Evolutionary conservation across 64 coral and sea anemone species (phyloP).

Genomic region (Anthopleura sola): DNA sequence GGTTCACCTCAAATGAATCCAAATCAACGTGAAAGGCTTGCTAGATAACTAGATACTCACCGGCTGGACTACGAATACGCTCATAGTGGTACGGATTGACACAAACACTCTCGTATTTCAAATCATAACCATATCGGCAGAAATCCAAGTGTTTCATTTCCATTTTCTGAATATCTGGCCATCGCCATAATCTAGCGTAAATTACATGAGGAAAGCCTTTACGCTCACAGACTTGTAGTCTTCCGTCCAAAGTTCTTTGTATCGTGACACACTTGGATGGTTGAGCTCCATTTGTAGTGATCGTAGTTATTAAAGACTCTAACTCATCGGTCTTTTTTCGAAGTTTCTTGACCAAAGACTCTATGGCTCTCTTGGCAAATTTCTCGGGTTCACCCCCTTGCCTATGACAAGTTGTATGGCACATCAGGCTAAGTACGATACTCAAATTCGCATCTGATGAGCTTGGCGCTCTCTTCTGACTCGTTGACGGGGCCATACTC

Average conservation of each 20-base stretch:
- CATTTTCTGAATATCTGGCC: constrained; percentile 98
- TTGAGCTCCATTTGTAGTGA: constrained; percentile 90
- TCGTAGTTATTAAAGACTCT: constrained; percentile 84
- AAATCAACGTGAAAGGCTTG: constrained; percentile 5
- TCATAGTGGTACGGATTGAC: constrained; percentile 97
- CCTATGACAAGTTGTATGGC: constrained; percentile 97
- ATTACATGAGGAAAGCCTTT: constrained; percentile 98
- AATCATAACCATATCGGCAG: constrained; percentile 93
- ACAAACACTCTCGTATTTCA: constrained; percentile 95
- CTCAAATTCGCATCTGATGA: constrained; percentile 97
- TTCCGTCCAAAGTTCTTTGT: constrained; percentile 92
- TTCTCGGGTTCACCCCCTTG: constrained; percentile 98
- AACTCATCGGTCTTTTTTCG: constrained; percentile 94
- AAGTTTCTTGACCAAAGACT: constrained; percentile 93
- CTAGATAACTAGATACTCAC: constrained; percentile 42
- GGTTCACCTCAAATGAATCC: constrained; percentile 21
- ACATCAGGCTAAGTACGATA: constrained; percentile 93
- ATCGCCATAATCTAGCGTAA: constrained; percentile 92
- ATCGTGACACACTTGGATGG: constrained; percentile 97
- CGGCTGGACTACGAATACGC: constrained; percentile 80
- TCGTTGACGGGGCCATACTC: constrained; percentile 81
- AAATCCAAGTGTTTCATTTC: constrained; percentile 98
- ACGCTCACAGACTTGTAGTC: constrained; percentile 97
- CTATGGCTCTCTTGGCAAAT: constrained; percentile 95
- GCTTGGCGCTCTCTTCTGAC: constrained; percentile 83